Evolutionary conservation across 2,888 invertebrate species (phyloP).

Genomic region (Portevinia maculata): DNA sequence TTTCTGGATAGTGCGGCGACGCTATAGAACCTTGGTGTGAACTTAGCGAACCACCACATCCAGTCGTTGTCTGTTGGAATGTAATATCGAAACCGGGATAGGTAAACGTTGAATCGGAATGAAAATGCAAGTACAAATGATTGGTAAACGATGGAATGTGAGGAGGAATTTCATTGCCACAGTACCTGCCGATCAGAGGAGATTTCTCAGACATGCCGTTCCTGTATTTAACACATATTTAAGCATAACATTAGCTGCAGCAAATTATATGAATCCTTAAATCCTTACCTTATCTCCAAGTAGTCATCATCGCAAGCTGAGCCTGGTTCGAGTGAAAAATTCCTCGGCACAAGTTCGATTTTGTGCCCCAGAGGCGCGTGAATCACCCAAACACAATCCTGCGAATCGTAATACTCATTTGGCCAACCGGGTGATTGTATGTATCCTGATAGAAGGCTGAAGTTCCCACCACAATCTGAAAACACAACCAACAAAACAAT

Average conservation of each 20-base stretch:
- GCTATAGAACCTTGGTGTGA: slow-evolving; percentile 89
- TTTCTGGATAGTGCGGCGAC: slow-evolving; percentile 93
- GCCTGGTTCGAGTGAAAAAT: slow-evolving; percentile 87
- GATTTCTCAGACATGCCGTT: slow-evolving; percentile 90
- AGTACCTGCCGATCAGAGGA: slow-evolving; percentile 91
- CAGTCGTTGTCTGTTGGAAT: slow-evolving; percentile 87
- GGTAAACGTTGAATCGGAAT: slow-evolving; percentile 87
- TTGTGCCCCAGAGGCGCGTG: slow-evolving; percentile 89
- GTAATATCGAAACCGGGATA: slow-evolving; percentile 88
- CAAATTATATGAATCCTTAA: too few species aligned
- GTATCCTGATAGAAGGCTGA: slow-evolving; percentile 86
- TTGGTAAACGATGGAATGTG: slow-evolving; percentile 90
- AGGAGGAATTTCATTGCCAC: slow-evolving; percentile 87
- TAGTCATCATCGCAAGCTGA: slow-evolving; percentile 86
- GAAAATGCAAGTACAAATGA: slow-evolving; percentile 89
- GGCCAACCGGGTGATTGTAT: slow-evolving; percentile 93
- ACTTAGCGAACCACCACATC: slow-evolving; percentile 92
- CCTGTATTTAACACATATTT: too few species aligned
- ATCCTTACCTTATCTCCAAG: slow-evolving; percentile 87
- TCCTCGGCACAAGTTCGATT: slow-evolving; percentile 87
- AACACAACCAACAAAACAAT: not conserved
- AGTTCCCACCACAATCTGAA: slow-evolving; percentile 89
- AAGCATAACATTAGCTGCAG: too few species aligned
- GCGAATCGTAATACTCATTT: slow-evolving; percentile 86
- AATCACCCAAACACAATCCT: slow-evolving; percentile 92